phyloP scores from a whole-genome alignment of 35 echinoderm and acorn worm genomes.

The Antedon bifida region DNA sequence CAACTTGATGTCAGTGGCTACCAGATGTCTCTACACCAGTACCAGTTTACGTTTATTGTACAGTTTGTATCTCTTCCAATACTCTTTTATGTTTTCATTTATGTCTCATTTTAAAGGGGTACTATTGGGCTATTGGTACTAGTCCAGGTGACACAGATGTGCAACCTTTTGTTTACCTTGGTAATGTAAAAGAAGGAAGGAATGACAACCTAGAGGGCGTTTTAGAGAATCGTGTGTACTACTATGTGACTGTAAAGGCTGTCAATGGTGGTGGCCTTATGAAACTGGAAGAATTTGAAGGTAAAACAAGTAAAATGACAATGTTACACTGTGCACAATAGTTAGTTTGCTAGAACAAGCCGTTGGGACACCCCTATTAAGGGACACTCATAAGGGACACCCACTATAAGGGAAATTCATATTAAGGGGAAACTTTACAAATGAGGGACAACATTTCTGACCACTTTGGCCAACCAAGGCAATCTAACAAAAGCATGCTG shows the following conservation, averaged over 20 bases:
- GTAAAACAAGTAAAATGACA: constrained; percentile 1
- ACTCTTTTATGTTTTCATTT: background rate
- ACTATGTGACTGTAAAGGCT: constrained; percentile 32
- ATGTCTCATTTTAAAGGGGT: background rate
- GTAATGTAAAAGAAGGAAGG: background rate
- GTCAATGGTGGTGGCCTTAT: constrained; percentile 33
- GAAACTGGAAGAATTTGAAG: constrained; percentile 8
- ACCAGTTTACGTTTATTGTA: too few relatives aligned
- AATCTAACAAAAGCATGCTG: too few relatives aligned
- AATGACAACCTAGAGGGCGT: background rate
- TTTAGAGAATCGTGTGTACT: constrained; percentile 3
- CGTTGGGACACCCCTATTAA: too few relatives aligned
- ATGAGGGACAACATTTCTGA: too few relatives aligned
- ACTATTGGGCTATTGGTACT: constrained; percentile 34
- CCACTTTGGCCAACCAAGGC: too few relatives aligned
- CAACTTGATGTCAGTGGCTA: too few relatives aligned
- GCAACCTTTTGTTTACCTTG: constrained; percentile 20
- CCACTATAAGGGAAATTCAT: too few relatives aligned
- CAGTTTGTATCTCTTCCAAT: background rate
- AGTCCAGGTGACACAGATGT: constrained; percentile 3
- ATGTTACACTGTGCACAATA: too few relatives aligned
- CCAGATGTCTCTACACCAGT: too few relatives aligned
- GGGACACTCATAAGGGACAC: too few relatives aligned
- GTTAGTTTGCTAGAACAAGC: too few relatives aligned
- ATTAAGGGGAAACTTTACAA: too few relatives aligned